Evolutionary conservation across 2,797 vertebrate species (phyloP), one percentile per base, ranked within the genome.

Genomic region (Lithobates pipiens): DNA sequence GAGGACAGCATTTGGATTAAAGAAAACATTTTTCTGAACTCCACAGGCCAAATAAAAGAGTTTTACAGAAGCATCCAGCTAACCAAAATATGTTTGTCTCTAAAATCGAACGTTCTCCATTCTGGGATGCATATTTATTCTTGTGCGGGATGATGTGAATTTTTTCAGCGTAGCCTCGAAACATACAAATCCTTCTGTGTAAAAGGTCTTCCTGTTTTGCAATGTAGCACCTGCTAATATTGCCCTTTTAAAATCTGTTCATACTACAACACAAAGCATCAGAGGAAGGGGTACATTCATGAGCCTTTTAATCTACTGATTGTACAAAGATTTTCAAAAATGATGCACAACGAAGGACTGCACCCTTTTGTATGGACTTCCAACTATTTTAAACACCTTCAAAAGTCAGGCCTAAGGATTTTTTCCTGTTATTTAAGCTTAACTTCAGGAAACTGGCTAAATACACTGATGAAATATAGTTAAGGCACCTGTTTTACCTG

Each of bases 41-140:
- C 84, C 77, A 80, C 65, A 69, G 84, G 84, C 83, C 57, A 80
- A 75, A 85, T 80, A 32, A 67, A 80, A 85, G 61, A 67, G 71
- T 73, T 85, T 75, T 75, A 85, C 79, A 77, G 71, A 80, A 39
- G n/a, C 57, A 80, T 71, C 72, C 72, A 70, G 78, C 84, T 81
- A 81, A 78, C 84, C 79, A 72, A 34, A 34, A 85, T 72, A 85
- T 76, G 46, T 76, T 85, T 85, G 72, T 81, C 84, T 85, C 57
- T 85, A 69, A 85, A 84, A 80, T 85, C 84, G 63, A 80, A 73
- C 81, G 72, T 46, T 71, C 78, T 80, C 81, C 29, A 68, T 75
- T 57, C 50, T 78, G 78, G 84, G 71, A 80, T 85, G 67, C 83
- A 76, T 85, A 75, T 85, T 80, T 85, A 79, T 79, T 81, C 80